Percentiles rank a stretch among this genome's conserved stretches.
These are phyloP conservation scores for Holothuria scabra DNA, from an alignment of 53 echinoderm and acorn worm species.

Conservation along the genomic window DNA sequence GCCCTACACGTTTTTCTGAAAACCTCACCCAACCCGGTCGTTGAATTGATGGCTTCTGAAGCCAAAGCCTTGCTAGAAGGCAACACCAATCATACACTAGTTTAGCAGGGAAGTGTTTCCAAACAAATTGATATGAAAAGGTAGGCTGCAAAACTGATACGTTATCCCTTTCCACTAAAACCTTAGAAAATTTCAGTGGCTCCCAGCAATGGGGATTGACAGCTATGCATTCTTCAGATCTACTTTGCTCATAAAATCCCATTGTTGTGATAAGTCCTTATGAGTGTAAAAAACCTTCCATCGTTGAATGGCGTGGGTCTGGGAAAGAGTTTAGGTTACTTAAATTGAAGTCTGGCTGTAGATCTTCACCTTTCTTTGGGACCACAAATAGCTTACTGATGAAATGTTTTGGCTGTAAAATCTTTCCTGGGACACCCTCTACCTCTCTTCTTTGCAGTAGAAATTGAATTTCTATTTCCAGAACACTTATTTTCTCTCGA, in stretches of 20 bases:
- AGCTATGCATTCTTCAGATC: slow-evolving; percentile 7
- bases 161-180: slow-evolving; percentile 10
- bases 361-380: slow-evolving; percentile 6
- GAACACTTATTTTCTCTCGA: not conserved
- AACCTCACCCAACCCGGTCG: too few relatives aligned
- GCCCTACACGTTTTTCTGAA: too few relatives aligned
- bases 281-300: slow-evolving; percentile 19
- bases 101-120: too few relatives aligned
- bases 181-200: slow-evolving; percentile 10
- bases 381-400: slow-evolving; percentile 9
- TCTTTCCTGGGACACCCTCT: not conserved
- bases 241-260: slow-evolving; percentile 7
- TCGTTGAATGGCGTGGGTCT: not conserved
- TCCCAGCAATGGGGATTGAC: not conserved
- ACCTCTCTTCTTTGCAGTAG: not conserved
- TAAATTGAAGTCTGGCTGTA: slow-evolving; percentile 1
- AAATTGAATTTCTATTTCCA: slow-evolving; percentile 3
- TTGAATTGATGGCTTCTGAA: too few relatives aligned
- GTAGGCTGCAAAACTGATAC: slow-evolving; percentile 18
- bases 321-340: not conserved
- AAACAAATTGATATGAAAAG: too few relatives aligned
- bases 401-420: not conserved
- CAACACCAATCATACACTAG: too few relatives aligned
- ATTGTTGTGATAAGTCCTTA: slow-evolving; percentile 1
- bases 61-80: too few relatives aligned